Evolutionary conservation across 2,888 invertebrate species (phyloP), one percentile per base, ranked within the genome.

Genomic region (Limenitis camilla): DNA sequence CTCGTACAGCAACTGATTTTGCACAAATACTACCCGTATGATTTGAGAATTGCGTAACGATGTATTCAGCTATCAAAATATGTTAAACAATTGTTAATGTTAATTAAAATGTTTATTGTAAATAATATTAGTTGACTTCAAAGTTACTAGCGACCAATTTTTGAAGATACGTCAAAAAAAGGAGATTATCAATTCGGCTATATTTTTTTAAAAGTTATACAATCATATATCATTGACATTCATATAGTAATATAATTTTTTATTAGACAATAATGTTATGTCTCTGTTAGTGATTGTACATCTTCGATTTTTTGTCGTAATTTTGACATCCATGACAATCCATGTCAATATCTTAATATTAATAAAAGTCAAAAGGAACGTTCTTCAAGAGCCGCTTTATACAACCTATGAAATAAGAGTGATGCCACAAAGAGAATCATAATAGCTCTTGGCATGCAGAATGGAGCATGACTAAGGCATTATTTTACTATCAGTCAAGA

Each of bases 401-500:
- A 70, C 75, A 69, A 76, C 72, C 74, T 71, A 66, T 71, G 74
- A 75, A 77, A 78, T 80, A 81, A 78, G 74, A 69, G 72, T 67
- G 66, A 65, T 67, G 65, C 64, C 71, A 81, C 75, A 80, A 78
- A 76, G 71, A 73, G 70, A 67, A 74, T 69, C 71, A 80, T 77
- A 80, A 81, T 76, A 72, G 79, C 72, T 72, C 72, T 78, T 76
- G 76, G 79, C 81, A 78, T 82, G 77, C 77, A 81, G 78, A 80
- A 74, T 69, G 66, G 66, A 72, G 76, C 77, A 81, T 85, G 85
- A 87, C 81, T 76, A 71, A 65, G 71, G 68, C 72, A 75, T 83
- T 86, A 82, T 83, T 84, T 82, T 73, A 75, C 77, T 79, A 85
- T 86, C 83, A 80, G 75, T 86, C 86, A 86, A 85, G 81, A 87